Evolutionary conservation across 2,797 vertebrate species (phyloP).

Genomic region (Yasuhikotakia modesta): DNA sequence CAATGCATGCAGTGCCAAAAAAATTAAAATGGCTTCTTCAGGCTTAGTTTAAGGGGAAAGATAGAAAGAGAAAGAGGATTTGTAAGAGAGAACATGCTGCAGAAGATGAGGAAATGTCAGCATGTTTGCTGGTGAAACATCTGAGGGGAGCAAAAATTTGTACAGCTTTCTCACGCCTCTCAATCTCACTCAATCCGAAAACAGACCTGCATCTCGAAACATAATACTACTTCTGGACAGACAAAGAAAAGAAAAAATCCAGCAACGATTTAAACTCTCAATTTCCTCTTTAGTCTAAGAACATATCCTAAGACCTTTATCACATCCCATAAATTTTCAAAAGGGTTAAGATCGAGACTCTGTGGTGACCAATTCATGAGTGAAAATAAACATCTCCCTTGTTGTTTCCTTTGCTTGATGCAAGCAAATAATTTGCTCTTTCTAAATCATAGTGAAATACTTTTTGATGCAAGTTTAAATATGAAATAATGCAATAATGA

Average conservation of each 20-base stretch:
- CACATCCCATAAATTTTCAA: too few relatives aligned
- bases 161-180: constrained; percentile 58
- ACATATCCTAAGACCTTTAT: neutral
- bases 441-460: too few relatives aligned
- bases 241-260: constrained; percentile 45
- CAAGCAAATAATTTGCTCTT: too few relatives aligned
- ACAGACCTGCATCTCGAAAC: constrained; percentile 55
- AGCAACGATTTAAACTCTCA: constrained; percentile 52
- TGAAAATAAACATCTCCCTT: too few relatives aligned
- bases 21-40: neutral
- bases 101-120: constrained; percentile 48
- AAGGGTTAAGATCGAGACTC: too few relatives aligned
- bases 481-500: too few relatives aligned
- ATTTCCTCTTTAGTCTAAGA: constrained; percentile 54
- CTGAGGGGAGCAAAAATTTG: constrained; percentile 47
- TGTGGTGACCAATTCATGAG: too few relatives aligned
- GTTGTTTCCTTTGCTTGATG: too few relatives aligned
- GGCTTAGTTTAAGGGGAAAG: neutral
- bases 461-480: too few relatives aligned
- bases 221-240: constrained; percentile 52
- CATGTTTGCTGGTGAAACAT: constrained; percentile 22
- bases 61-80: constrained; percentile 18
- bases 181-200: constrained; percentile 40
- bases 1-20: neutral
- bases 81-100: constrained; percentile 44